Evolutionary conservation across 2,113 vertebrate genomes (phyloP), one percentile per base, ranked within the genome.

Genomic region (Pedionomus torquatus): DNA sequence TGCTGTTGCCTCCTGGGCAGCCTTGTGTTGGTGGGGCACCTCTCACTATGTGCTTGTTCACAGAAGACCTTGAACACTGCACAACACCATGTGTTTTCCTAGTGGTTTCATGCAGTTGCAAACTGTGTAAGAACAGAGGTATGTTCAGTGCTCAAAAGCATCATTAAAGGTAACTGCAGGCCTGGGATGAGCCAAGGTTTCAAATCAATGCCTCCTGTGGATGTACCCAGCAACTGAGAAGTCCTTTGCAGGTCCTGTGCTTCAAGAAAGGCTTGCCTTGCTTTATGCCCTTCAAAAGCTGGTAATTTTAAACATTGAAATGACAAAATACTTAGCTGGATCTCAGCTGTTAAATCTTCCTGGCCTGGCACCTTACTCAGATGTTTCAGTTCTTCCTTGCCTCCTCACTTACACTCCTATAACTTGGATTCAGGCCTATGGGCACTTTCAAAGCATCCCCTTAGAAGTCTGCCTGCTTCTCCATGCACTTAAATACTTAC

Each of bases 31-130:
- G 18, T n/a, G 52, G 21, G n/a, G 3, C 19, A 51, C 17, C 28
- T 71, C 43, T 79, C 6, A 1, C 12, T 5, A 1, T 5, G 14
- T n/a, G 13, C 11, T 39, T 66, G 21, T 25, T 75, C 3, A 1
- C 19, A 54, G 66, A 61, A 85, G 20, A 39, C 23, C 15, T 43
- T 54, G 9, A 81, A 21, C 20, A 5, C 24, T 26, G 7, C 14
- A 26, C 30, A 55, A 19, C 15, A 63, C 12, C 0, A 0, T 1
- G 1, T 23, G 5, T 24, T 4, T 9, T 81, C 64, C 31, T 25
- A 7, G 13, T 13, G 9, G 35, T 65, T 87, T 77, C 70, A 41
- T 35, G 19, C 39, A 55, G 2, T 7, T 52, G 19, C 2, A 1
- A 68, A 44, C 54, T 74, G 12, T 37, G 3, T 43, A 17, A 89